These are phyloP conservation scores for Pseudococcus jackbeardsleyi DNA, from an alignment of 2,888 invertebrate genomes.

Conservation along the genomic window DNA sequence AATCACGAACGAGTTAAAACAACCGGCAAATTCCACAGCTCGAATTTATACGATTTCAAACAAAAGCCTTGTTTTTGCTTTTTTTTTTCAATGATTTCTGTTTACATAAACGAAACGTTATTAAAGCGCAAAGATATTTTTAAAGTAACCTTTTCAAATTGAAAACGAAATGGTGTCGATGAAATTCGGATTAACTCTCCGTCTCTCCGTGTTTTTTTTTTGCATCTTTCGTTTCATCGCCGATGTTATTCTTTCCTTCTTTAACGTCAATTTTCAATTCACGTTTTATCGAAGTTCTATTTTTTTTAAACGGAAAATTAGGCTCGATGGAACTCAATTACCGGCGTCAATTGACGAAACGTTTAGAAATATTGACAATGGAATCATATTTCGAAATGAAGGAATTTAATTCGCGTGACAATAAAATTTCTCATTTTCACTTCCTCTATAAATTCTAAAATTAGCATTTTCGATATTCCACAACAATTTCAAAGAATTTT, in stretches of 20 bases:
- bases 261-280: background rate
- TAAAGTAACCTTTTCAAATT: background rate
- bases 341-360: background rate
- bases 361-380: background rate
- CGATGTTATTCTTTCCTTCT: background rate
- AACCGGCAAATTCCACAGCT: background rate
- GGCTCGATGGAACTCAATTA: background rate
- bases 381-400: background rate
- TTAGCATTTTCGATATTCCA: background rate
- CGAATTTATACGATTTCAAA: background rate
- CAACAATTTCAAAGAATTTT: background rate
- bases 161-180: constrained; percentile 6
- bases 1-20: constrained; percentile 5
- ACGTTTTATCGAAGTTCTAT: too few species aligned
- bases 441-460: background rate
- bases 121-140: background rate
- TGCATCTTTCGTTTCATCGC: background rate
- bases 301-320: background rate
- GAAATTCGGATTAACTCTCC: background rate
- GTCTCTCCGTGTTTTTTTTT: background rate
- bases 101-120: background rate
- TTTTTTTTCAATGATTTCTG: background rate
- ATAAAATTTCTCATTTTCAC: background rate
- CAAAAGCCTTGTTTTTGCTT: background rate
- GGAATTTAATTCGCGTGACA: background rate